Base-by-base conservation (phyloP, 2,113 vertebrate genomes). In the Cepphus grylle region DNA sequence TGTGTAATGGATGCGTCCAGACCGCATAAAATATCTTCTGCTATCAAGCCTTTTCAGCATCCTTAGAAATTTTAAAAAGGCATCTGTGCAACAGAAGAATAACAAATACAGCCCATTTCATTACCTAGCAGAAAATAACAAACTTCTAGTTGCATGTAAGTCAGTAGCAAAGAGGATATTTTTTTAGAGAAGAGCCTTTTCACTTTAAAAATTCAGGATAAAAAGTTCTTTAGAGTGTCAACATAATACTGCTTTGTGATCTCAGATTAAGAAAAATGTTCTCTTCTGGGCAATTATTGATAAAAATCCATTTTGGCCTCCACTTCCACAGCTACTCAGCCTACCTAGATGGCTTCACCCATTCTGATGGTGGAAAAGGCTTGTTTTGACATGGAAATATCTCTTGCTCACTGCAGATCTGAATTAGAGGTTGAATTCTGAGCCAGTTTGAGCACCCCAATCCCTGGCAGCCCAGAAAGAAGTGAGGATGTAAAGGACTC, bases 81-180 rank as follows among this genome's bases (percentile, higher is more conserved):
- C 15, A 19, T 67, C 14, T 52, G 11, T 81, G 55, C 29, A 73
- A 86, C 18, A 71, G 55, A 74, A 79, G 8, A 90, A 88, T 62
- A 84, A 74, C 12, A 74, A 86, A 70, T 62, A 73, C 4, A 59
- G 16, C 5, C 6, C 12, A 58, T 85, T 71, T 74, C 79, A 50
- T 87, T 79, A 38, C 12, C 42, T 2, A 67, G 50, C 27, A 95
- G 47, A 87, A 83, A 89, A 87, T 20, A 58, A 80, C 2, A 82
- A 62, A 83, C 2, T 66, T 78, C 36, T 49, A 71, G 78, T 50
- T 17, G 58, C 15, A 29, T 0, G 1, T 13, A 61, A 66, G 25
- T 53, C 50, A 12, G 7, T 12, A 58, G 14, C 21, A 89, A 89
- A 77, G 25, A 43, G 3, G 21, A 3, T 0, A 3, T 0, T 3